Base-by-base conservation (phyloP, 2,797 vertebrate genomes). In the Linurgus olivaceus region DNA sequence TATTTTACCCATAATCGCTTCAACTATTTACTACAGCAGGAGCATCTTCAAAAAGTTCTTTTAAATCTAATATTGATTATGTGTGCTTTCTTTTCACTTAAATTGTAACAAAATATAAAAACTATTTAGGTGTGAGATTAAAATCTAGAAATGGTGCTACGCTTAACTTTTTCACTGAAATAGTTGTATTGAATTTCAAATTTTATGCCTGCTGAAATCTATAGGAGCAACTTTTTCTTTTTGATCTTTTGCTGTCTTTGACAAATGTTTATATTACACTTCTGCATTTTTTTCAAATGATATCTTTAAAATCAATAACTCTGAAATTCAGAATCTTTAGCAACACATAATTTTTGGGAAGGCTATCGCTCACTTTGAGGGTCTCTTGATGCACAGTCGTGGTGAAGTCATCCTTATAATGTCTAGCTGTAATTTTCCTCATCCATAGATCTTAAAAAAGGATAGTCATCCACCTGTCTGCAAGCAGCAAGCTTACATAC, bases 91-190 rank as follows among this genome's bases (percentile, higher is more conserved):
- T 96, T 96, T 94, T 82, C 95, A 95, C 87, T 97, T 91, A 97
- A 95, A 95, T 94, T 95, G 95, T 91, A 90, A 94, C 89, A 95
- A 96, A 97, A 95, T 94, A 95, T 90, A 94, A 94, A 96, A 97
- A 95, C 96, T 95, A 95, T 94, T 96, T 97, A 96, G 93, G 93
- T 97, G 96, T 96, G 96, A 97, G 96, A 97, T 97, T 96, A 96
- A 97, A 97, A 94, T 89, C 70, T 79, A 94, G 94, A 71, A 82
- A 86, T 66, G 75, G 84, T 92, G 82, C 96, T 95, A 92, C 1
- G 3, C 86, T 96, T 95, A 97, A 95, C 96, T 96, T 97, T 96
- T 95, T 96, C 95, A 95, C 67, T 84, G 80, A 96, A 95, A 95
- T 92, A 88, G 85, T 93, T 88, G 47, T 94, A 97, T 94, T 97